Evolutionary conservation across 2,113 vertebrate species (phyloP).

Genomic region (Corydoras sp.): DNA sequence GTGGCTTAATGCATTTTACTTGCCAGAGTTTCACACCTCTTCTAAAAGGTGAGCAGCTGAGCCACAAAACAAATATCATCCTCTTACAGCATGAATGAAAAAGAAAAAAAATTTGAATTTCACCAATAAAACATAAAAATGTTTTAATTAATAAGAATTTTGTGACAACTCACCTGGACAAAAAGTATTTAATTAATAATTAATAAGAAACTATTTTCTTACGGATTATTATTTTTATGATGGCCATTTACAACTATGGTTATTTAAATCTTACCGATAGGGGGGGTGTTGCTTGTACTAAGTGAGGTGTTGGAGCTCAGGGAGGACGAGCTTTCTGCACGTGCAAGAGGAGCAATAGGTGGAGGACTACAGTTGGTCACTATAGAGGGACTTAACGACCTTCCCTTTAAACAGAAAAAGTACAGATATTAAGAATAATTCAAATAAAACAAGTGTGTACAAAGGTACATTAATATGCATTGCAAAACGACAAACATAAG

Average conservation of each 20-base stretch:
- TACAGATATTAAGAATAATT: background rate
- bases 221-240: background rate
- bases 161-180: too few relatives aligned
- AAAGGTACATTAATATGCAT: background rate
- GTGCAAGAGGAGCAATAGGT: constrained; percentile 81
- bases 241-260: background rate
- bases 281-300: constrained; percentile 90
- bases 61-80: constrained; percentile 76
- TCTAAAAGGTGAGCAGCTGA: constrained; percentile 83
- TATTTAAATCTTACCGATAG: constrained; percentile 75
- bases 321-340: constrained; percentile 93
- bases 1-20: constrained; percentile 64
- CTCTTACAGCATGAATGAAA: constrained; percentile 69
- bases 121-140: background rate
- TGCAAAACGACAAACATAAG: background rate
- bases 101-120: constrained; percentile 14
- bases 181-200: too few relatives aligned
- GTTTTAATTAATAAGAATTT: too few relatives aligned
- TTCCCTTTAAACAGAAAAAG: constrained; percentile 33
- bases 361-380: constrained; percentile 80
- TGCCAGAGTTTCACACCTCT: constrained; percentile 78
- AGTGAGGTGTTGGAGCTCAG: constrained; percentile 89
- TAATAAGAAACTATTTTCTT: too few relatives aligned
- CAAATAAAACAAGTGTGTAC: background rate
- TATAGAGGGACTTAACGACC: constrained; percentile 88